Evolutionary conservation across 1,140 invertebrate genomes (phyloP).

Genomic region (Nebria ingens): DNA sequence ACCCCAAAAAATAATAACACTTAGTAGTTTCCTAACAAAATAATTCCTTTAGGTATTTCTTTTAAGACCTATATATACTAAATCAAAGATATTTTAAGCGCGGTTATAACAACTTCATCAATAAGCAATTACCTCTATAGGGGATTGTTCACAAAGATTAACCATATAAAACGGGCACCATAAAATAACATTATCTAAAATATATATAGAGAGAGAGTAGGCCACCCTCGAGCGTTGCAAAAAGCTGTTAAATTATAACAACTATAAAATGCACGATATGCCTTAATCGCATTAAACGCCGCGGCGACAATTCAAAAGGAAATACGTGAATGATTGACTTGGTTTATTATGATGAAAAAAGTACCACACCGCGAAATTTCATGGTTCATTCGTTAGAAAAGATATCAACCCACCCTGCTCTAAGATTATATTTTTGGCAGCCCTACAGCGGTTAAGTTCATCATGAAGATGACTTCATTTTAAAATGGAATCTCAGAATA

Average conservation of each 20-base stretch:
- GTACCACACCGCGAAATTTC: not conserved
- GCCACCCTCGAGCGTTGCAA: not conserved
- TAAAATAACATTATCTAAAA: constrained; percentile 9
- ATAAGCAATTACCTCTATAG: not conserved
- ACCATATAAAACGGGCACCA: not conserved
- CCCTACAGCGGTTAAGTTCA: no score
- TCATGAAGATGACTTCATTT: no score
- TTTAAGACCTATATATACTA: no score
- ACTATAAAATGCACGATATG: constrained; percentile 9
- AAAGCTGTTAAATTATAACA: constrained; percentile 9
- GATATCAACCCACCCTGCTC: no score
- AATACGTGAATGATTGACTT: not conserved
- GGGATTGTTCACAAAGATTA: constrained; percentile 3
- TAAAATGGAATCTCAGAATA: no score
- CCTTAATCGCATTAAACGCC: constrained; percentile 1
- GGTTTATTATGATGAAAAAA: constrained; percentile 6
- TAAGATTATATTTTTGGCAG: no score
- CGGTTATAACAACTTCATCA: not conserved
- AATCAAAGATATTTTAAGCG: no score
- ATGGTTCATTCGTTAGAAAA: constrained; percentile 3
- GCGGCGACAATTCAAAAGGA: not conserved
- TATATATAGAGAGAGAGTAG: constrained; percentile 4
- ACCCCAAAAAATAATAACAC: no score
- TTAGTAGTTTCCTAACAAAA: no score
- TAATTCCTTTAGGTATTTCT: no score